These are phyloP conservation scores for Macroglossus sobrinus DNA, from an alignment of 2,113 vertebrate genomes.

Conservation along the genomic window DNA sequence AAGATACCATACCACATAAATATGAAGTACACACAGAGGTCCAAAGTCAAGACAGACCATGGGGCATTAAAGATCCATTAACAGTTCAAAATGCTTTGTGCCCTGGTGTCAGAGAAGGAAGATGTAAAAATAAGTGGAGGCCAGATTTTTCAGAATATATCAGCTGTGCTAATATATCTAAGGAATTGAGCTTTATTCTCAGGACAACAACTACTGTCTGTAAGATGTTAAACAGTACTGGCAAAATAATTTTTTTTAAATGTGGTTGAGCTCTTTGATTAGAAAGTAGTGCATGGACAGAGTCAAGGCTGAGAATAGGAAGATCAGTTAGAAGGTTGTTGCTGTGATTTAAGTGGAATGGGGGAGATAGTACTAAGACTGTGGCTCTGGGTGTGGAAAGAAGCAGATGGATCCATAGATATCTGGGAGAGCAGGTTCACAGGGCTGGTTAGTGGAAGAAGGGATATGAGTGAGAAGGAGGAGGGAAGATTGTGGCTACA, in stretches of 20 bases:
- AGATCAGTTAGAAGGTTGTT: background rate
- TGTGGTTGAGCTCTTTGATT: background rate
- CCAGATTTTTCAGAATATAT: background rate
- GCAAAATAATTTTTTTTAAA: background rate
- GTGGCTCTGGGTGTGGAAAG: background rate
- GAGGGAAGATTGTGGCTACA: background rate
- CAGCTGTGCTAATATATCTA: too few relatives aligned
- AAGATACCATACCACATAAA: background rate
- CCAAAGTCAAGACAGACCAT: background rate
- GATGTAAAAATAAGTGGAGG: background rate
- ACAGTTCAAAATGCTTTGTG: too few relatives aligned
- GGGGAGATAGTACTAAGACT: fast-evolving
- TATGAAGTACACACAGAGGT: fast-evolving
- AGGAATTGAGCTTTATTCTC: background rate
- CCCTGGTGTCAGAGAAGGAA: background rate
- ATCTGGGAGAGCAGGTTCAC: background rate
- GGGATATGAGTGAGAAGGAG: background rate
- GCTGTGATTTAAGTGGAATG: fast-evolving
- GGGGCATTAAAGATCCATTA: fast-evolving
- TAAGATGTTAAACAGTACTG: background rate
- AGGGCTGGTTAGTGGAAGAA: background rate
- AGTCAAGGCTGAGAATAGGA: background rate
- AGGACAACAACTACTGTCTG: background rate
- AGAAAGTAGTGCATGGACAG: background rate
- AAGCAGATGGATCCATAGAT: background rate